A percentile compares a stretch with the other conserved stretches of the same genome.
phyloP scores from a whole-genome alignment of 2,888 invertebrate genomes.

The Hermaeophaga mercurialis region DNA sequence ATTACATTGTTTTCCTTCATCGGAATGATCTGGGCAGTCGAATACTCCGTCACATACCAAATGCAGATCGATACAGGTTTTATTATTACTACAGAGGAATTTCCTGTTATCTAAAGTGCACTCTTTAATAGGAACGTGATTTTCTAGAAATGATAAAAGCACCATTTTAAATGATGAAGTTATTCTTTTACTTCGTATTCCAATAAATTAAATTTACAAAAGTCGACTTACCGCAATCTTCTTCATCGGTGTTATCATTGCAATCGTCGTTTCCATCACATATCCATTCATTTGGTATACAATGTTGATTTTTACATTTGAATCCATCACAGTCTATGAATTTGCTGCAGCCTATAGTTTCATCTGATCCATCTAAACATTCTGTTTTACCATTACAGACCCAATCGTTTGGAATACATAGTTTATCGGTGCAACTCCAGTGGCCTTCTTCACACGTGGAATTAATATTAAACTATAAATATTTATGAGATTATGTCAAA shows the following conservation, averaged over 20 bases:
- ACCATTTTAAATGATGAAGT: background rate
- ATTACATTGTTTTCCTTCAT: slow-evolving; percentile 61
- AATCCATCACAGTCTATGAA: slow-evolving; percentile 65
- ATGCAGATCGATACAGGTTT: slow-evolving; percentile 61
- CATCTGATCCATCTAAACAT: slow-evolving; percentile 56
- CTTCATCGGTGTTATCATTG: slow-evolving; percentile 63
- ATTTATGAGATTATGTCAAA: too few relatives aligned
- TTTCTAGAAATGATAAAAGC: slow-evolving; percentile 47
- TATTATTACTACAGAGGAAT: slow-evolving; percentile 62
- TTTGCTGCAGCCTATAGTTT: slow-evolving; percentile 55
- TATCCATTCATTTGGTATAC: slow-evolving; percentile 60
- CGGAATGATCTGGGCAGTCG: slow-evolving; percentile 68
- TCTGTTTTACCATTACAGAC: slow-evolving; percentile 55
- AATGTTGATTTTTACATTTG: slow-evolving; percentile 63
- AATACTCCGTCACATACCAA: slow-evolving; percentile 62
- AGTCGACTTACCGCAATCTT: slow-evolving; percentile 60
- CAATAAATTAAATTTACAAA: background rate
- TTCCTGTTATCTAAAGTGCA: slow-evolving; percentile 60
- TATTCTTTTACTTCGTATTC: background rate
- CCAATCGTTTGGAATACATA: slow-evolving; percentile 50
- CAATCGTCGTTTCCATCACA: slow-evolving; percentile 67
- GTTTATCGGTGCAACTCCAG: slow-evolving; percentile 52
- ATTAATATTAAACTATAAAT: too few relatives aligned
- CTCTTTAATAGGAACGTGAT: slow-evolving; percentile 49
- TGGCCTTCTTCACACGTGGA: slow-evolving; percentile 46